Evolutionary conservation across 2,113 vertebrate species (phyloP).

Genomic region (Chloropsis cyanopogon): DNA sequence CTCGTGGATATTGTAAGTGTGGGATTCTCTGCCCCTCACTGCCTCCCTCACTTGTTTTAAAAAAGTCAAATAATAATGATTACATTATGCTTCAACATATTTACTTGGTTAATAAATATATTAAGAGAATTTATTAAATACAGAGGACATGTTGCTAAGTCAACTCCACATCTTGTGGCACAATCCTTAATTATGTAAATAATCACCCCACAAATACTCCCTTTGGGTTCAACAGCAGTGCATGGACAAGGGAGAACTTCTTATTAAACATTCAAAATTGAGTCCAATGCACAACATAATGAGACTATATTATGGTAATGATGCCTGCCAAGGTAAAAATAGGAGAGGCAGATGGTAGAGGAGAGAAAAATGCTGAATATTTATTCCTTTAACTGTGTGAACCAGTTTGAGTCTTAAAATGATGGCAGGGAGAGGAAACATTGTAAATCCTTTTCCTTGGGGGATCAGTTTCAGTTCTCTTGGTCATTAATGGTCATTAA

Average conservation of each 20-base stretch:
- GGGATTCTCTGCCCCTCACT: neutral
- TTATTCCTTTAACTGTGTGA: neutral
- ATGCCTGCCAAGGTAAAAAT: neutral
- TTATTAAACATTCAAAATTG: neutral
- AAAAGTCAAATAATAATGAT: neutral
- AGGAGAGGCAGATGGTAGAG: neutral
- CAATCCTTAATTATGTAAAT: neutral
- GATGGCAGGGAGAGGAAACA: neutral
- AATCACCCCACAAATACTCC: neutral
- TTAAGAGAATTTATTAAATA: neutral
- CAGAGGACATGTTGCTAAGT: neutral
- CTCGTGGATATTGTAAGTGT: neutral
- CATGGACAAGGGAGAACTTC: neutral
- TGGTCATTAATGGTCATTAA: neutral
- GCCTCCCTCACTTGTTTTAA: neutral
- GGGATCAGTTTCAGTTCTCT: neutral
- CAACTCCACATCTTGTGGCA: neutral
- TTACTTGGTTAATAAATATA: neutral
- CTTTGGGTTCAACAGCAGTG: neutral
- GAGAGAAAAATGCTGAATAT: slow-evolving; percentile 7
- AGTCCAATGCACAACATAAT: neutral
- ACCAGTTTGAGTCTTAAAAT: neutral
- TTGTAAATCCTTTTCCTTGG: neutral
- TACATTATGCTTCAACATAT: neutral
- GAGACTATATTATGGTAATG: neutral